These are phyloP conservation scores for Onychostoma macrolepis DNA, from an alignment of 2,113 vertebrate genomes.

Conservation along the genomic window DNA sequence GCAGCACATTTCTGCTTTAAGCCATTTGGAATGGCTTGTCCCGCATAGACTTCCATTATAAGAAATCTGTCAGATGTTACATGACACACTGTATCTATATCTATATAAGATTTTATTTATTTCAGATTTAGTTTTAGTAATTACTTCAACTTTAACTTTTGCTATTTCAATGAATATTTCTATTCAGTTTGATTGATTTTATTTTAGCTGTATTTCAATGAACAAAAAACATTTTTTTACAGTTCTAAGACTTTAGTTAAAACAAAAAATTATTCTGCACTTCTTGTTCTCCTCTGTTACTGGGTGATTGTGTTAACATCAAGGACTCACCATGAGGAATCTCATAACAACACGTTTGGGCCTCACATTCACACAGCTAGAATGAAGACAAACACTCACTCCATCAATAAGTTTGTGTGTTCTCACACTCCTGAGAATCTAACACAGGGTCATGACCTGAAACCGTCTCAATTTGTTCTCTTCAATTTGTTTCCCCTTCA, in stretches of 20 bases:
- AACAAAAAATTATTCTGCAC: not conserved
- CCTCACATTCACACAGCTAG: not conserved
- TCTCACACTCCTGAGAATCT: constrained; percentile 40
- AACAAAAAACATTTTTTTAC: not conserved
- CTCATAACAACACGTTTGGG: constrained; percentile 1
- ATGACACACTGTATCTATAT: too few species aligned
- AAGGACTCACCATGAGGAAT: constrained; percentile 26
- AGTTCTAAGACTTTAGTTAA: too few species aligned
- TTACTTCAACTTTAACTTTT: not conserved
- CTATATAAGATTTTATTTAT: too few species aligned
- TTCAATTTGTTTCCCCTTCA: not conserved
- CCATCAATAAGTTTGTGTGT: constrained; percentile 7
- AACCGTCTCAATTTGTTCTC: constrained; percentile 38
- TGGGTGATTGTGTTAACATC: not conserved
- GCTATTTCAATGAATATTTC: not conserved
- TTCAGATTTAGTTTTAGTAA: not conserved
- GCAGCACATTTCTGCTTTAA: not conserved
- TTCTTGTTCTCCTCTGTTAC: not conserved
- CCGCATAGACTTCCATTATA: not conserved
- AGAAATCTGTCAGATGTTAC: not conserved
- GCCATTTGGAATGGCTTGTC: not conserved
- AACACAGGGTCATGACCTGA: constrained; percentile 44
- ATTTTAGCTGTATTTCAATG: not conserved
- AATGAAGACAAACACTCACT: constrained; percentile 18
- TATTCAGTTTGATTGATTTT: not conserved